phyloP scores from a whole-genome alignment of 2,113 vertebrate genomes.

The Catharus bicknelli region DNA sequence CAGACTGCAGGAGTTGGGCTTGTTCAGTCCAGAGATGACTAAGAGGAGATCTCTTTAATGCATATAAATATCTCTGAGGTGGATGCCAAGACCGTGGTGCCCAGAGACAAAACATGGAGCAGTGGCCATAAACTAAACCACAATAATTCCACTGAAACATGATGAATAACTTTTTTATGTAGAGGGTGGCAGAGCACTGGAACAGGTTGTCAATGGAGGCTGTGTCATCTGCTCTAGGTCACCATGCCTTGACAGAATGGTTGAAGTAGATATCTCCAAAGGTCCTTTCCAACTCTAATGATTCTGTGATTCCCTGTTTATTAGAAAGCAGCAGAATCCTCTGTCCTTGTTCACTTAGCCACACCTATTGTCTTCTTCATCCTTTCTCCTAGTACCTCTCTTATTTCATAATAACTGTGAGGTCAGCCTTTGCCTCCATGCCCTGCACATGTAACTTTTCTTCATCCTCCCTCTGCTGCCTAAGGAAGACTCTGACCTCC shows the following conservation, averaged over 20 bases:
- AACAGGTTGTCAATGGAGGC: background rate
- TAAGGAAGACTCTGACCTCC: background rate
- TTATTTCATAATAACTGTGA: rapidly evolving
- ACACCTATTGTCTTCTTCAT: too few relatives aligned
- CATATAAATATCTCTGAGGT: background rate
- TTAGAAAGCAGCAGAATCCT: background rate
- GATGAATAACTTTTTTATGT: rapidly evolving
- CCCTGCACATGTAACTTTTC: background rate
- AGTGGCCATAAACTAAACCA: background rate
- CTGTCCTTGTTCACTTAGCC: background rate
- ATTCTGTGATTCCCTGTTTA: background rate
- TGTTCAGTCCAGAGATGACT: background rate
- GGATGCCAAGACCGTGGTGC: background rate
- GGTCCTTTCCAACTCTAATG: background rate
- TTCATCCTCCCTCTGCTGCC: background rate
- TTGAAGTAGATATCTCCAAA: background rate
- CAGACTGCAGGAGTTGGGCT: background rate
- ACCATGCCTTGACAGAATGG: background rate
- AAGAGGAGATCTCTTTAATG: background rate
- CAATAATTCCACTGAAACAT: background rate
- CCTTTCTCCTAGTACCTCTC: background rate
- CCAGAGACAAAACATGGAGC: background rate
- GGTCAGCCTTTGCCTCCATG: rapidly evolving
- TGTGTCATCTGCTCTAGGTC: background rate
- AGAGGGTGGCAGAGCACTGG: background rate